phyloP scores from a whole-genome alignment of 1,140 invertebrate genomes.

The Apis laboriosa region DNA sequence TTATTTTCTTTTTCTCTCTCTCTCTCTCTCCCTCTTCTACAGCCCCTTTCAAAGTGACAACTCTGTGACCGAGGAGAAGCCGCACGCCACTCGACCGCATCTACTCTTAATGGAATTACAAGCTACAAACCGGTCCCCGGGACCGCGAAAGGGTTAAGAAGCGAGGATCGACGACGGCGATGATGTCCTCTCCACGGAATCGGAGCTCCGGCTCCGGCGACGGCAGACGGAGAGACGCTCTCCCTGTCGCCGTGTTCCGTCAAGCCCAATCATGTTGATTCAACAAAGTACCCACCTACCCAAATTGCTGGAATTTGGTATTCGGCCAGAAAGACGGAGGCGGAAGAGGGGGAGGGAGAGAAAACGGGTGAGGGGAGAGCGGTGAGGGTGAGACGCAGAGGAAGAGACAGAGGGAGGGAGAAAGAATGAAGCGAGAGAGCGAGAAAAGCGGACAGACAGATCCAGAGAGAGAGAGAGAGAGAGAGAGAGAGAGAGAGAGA shows the following conservation, averaged over 20 bases:
- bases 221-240: slow-evolving; percentile 17
- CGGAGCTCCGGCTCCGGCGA: slow-evolving; percentile 15
- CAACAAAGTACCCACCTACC: slow-evolving; percentile 81
- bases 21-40: too few species aligned
- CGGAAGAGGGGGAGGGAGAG: slow-evolving; percentile 46
- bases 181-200: not conserved
- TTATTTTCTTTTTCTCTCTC: not conserved
- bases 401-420: slow-evolving; percentile 47
- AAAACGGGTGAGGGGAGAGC: slow-evolving; percentile 16
- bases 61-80: not conserved
- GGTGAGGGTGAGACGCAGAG: slow-evolving; percentile 40
- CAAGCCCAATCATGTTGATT: slow-evolving; percentile 82
- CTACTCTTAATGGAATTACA: slow-evolving; percentile 38
- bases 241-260: slow-evolving; percentile 70
- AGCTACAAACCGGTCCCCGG: slow-evolving; percentile 19
- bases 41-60: slow-evolving; percentile 14
- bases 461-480: slow-evolving; percentile 43
- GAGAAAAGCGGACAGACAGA: slow-evolving; percentile 41
- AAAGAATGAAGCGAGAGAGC: slow-evolving; percentile 55
- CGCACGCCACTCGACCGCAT: not conserved
- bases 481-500: slow-evolving; percentile 57
- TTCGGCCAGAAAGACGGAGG: slow-evolving; percentile 78
- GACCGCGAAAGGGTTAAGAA: slow-evolving; percentile 37
- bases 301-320: slow-evolving; percentile 81
- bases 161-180: not conserved